Conservation (phyloP, 2,797 vertebrate genomes). For the Clarias fuscus region DNA sequence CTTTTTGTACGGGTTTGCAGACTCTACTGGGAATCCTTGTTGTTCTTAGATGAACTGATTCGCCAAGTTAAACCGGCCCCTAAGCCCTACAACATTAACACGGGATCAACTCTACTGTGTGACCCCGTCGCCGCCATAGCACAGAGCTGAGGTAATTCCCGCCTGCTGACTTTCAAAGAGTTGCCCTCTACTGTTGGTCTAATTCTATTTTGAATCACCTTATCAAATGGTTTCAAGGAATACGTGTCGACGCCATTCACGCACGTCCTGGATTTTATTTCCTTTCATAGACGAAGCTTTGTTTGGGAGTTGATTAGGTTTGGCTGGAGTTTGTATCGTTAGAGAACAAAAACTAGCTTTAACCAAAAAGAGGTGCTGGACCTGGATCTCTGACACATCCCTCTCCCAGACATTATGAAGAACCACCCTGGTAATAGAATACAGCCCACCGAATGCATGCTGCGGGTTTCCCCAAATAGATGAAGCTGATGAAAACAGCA, state of each 20-base stretch:
- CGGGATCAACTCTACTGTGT: slow-evolving; percentile 39
- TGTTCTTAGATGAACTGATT: slow-evolving; percentile 58
- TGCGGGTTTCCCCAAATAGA: slow-evolving; percentile 22
- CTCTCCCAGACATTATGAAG: slow-evolving; percentile 21
- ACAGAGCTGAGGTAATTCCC: slow-evolving; percentile 40
- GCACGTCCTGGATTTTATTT: neutral
- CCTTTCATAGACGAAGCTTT: neutral
- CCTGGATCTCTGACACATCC: neutral
- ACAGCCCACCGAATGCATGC: neutral
- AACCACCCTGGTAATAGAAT: slow-evolving; percentile 18
- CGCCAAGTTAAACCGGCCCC: slow-evolving; percentile 49
- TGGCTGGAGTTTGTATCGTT: neutral
- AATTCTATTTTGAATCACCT: slow-evolving; percentile 8
- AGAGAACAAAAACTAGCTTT: neutral
- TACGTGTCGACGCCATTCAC: neutral
- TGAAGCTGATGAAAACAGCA: slow-evolving; percentile 21
- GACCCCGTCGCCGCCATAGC: slow-evolving; percentile 36
- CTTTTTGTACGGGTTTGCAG: slow-evolving; percentile 47
- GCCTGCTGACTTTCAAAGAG: slow-evolving; percentile 13
- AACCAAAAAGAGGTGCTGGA: slow-evolving; percentile 7
- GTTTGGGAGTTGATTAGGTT: neutral
- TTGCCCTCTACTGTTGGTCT: slow-evolving; percentile 19
- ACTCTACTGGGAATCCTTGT: slow-evolving; percentile 42
- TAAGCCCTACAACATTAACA: slow-evolving; percentile 45
- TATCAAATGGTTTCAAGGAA: neutral